phyloP scores from a whole-genome alignment of 2,888 invertebrate genomes.

The Dolichomitus sp. region DNA sequence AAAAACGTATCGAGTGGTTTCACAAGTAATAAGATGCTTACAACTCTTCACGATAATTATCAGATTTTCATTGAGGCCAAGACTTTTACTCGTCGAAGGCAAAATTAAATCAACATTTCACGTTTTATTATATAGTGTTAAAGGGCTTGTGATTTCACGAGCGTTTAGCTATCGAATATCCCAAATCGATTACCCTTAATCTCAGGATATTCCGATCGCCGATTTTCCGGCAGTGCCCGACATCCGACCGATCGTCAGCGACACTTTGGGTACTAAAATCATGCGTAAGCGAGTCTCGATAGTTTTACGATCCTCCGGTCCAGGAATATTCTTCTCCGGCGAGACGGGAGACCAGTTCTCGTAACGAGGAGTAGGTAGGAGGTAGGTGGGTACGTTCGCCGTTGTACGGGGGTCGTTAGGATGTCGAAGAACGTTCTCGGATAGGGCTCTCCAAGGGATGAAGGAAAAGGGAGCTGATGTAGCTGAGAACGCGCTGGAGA shows the following conservation, averaged over 20 bases:
- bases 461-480: conserved; percentile 44
- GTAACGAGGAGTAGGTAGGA: conserved; percentile 38
- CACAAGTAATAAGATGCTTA: no score
- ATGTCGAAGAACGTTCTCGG: conserved; percentile 32
- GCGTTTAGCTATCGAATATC: background rate
- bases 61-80: background rate
- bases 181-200: background rate
- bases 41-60: no score
- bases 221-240: background rate
- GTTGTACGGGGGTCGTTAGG: conserved; percentile 36
- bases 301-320: conserved; percentile 55
- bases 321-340: conserved; percentile 2
- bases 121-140: background rate
- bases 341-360: conserved; percentile 36
- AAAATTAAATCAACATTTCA: background rate
- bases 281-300: conserved; percentile 44
- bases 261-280: conserved; percentile 16
- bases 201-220: background rate
- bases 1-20: no score
- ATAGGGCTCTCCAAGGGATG: conserved; percentile 46
- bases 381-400: conserved; percentile 15
- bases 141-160: background rate
- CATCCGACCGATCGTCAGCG: background rate
- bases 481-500: conserved; percentile 59
- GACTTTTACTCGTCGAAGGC: no score